Conservation (phyloP, 2,888 invertebrate species). For the Silvanus unidentatus region DNA sequence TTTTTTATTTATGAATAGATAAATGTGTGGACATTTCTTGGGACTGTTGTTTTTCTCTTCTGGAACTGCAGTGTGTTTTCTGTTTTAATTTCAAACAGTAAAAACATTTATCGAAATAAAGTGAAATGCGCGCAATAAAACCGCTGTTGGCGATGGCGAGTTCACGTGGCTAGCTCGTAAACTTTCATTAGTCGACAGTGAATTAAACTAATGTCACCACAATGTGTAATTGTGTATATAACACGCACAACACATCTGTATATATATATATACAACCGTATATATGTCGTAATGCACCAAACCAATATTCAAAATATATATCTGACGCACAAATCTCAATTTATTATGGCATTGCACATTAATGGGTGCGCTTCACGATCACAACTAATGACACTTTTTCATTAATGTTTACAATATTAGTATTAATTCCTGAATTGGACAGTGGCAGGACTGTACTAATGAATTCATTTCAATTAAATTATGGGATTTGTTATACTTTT, state of each 20-base stretch:
- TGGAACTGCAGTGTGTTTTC: not conserved
- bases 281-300: constrained; percentile 31
- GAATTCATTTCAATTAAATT: too few relatives aligned
- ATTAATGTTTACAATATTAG: constrained; percentile 8
- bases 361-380: constrained; percentile 22
- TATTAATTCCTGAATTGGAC: too few relatives aligned
- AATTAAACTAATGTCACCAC: constrained; percentile 48
- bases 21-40: too few relatives aligned
- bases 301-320: constrained; percentile 44
- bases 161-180: constrained; percentile 42
- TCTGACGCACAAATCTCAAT: constrained; percentile 46
- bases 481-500: too few relatives aligned
- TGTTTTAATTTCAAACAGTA: too few relatives aligned
- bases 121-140: constrained; percentile 22
- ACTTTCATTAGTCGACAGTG: constrained; percentile 46
- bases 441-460: too few relatives aligned
- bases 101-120: too few relatives aligned
- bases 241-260: constrained; percentile 34
- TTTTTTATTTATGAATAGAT: too few relatives aligned
- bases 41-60: too few relatives aligned
- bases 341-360: constrained; percentile 41
- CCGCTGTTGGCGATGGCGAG: constrained; percentile 20
- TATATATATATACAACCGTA: constrained; percentile 17
- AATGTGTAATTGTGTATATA: constrained; percentile 45
- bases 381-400: constrained; percentile 36